These are phyloP conservation scores for Lontra canadensis DNA, from an alignment of 2,113 vertebrate species.

Conservation along the genomic window DNA sequence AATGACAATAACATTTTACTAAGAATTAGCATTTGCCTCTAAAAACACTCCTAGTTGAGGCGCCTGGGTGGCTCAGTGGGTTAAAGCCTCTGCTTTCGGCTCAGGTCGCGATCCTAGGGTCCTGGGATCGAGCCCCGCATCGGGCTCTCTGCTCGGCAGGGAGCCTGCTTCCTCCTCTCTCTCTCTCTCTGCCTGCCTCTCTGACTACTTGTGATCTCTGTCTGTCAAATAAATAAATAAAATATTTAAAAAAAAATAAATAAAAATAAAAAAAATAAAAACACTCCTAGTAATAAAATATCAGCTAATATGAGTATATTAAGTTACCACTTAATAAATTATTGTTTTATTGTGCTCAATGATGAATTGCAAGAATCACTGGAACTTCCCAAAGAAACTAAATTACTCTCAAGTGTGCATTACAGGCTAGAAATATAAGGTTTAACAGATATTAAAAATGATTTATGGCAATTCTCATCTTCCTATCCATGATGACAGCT, in stretches of 20 bases:
- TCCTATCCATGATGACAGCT: not conserved
- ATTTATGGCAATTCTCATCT: not conserved
- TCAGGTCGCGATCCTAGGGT: no score
- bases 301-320: not conserved
- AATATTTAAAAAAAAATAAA: no score
- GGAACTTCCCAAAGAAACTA: not conserved
- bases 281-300: not conserved
- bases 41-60: not conserved
- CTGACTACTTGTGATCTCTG: no score
- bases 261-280: no score
- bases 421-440: not conserved
- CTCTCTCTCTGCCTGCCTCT: no score
- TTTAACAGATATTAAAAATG: not conserved
- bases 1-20: not conserved
- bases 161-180: no score
- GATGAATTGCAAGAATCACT: conserved; percentile 35
- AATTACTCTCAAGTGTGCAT: not conserved
- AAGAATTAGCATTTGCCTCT: not conserved
- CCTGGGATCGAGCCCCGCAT: no score
- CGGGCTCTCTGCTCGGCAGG: no score
- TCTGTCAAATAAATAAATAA: no score
- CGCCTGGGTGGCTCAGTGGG: no score
- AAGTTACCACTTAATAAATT: not conserved
- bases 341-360: not conserved
- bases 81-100: no score